A percentile compares a stretch with the other conserved stretches of the same genome.
These are phyloP conservation scores for Nerophis lumbriciformis DNA, from an alignment of 2,113 vertebrate genomes.

Conservation along the genomic window DNA sequence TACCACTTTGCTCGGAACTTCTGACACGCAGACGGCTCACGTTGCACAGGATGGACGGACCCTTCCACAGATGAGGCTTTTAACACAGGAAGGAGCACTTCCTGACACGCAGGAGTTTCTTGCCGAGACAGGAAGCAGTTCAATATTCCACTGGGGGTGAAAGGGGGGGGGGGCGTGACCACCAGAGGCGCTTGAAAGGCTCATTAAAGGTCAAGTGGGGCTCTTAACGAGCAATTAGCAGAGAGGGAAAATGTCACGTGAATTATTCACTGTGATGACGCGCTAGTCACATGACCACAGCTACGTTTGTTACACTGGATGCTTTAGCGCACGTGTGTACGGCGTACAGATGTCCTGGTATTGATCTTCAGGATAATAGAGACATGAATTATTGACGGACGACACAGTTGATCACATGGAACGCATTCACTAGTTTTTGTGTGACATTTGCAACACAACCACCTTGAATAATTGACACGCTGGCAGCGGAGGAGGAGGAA, in stretches of 20 bases:
- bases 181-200: neutral
- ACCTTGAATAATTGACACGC: constrained; percentile 19
- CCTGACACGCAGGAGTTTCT: neutral
- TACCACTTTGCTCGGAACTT: too few species aligned
- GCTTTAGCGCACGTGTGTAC: neutral
- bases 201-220: constrained; percentile 42
- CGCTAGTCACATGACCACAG: neutral
- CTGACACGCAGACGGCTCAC: neutral
- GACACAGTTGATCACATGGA: constrained; percentile 46
- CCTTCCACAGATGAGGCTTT: neutral
- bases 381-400: constrained; percentile 53
- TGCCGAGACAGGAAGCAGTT: neutral
- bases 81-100: neutral
- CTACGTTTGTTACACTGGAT: neutral
- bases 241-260: constrained; percentile 41
- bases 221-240: constrained; percentile 51
- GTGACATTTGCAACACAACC: constrained; percentile 5
- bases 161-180: neutral
- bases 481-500: neutral
- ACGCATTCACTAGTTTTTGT: constrained; percentile 25
- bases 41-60: neutral
- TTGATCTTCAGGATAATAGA: constrained; percentile 38
- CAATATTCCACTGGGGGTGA: neutral
- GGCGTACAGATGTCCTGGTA: constrained; percentile 28
- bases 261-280: constrained; percentile 36